A percentile compares a stretch with the other conserved stretches of the same genome.
phyloP scores from a whole-genome alignment of 2,888 invertebrate genomes.

The Mesorhabditis belari region DNA sequence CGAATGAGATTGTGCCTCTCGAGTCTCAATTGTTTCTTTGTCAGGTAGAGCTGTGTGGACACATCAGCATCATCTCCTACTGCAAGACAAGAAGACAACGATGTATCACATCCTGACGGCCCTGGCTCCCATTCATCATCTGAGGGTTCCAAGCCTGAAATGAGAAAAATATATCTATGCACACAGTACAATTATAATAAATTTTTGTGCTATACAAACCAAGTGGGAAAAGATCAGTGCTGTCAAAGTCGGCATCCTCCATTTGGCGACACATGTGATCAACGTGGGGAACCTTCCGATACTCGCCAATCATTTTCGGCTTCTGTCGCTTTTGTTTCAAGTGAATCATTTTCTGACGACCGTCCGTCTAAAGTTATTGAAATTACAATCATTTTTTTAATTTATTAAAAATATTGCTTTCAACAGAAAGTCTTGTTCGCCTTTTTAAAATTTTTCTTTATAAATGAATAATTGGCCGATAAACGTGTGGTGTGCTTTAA shows the following conservation, averaged over 20 bases:
- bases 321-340: background rate
- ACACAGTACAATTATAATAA: background rate
- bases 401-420: too few relatives aligned
- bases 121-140: constrained; percentile 35
- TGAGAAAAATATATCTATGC: background rate
- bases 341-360: background rate
- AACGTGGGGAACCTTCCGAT: background rate
- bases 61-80: constrained; percentile 1
- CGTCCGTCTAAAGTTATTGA: too few relatives aligned
- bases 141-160: constrained; percentile 46
- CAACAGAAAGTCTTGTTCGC: too few relatives aligned
- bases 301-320: background rate
- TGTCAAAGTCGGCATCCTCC: constrained; percentile 40
- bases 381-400: too few relatives aligned
- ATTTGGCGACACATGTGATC: constrained; percentile 35
- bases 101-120: background rate
- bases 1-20: constrained; percentile 25
- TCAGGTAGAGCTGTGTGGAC: constrained; percentile 32
- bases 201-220: constrained; percentile 12
- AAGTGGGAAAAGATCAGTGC: constrained; percentile 43
- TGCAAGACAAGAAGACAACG: background rate
- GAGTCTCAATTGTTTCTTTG: constrained; percentile 34
- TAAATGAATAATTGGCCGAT: too few relatives aligned
- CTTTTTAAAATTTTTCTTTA: too few relatives aligned
- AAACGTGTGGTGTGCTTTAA: too few relatives aligned